Percentiles rank a stretch among this genome's conserved stretches.
Conservation (phyloP, 2,797 vertebrate genomes). For the Enteromius mattozi region DNA sequence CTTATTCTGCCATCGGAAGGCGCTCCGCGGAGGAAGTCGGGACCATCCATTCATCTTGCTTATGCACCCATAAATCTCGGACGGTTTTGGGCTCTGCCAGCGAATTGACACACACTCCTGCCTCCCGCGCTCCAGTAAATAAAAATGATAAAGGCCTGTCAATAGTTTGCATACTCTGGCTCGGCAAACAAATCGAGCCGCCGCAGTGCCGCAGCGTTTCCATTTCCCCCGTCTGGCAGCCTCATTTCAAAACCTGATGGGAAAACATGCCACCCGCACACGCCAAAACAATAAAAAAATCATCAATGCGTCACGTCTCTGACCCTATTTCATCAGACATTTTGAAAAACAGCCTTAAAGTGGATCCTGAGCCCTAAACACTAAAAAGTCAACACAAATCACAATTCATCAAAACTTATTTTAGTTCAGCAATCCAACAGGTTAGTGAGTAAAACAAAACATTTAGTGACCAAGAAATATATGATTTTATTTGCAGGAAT, state of each 20-base stretch:
- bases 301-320: neutral
- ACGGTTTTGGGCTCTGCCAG: constrained; percentile 48
- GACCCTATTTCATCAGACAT: neutral
- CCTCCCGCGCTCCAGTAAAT: constrained; percentile 45
- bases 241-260: constrained; percentile 35
- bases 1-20: constrained; percentile 40
- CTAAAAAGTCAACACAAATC: neutral
- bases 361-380: neutral
- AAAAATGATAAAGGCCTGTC: constrained; percentile 55
- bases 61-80: constrained; percentile 58
- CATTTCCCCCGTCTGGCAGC: constrained; percentile 27
- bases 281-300: constrained; percentile 11
- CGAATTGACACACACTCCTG: constrained; percentile 46
- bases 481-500: no score
- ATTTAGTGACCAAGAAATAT: neutral
- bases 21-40: constrained; percentile 10
- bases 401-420: neutral
- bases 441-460: neutral
- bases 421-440: neutral
- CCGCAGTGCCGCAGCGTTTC: constrained; percentile 18
- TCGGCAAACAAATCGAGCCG: constrained; percentile 38
- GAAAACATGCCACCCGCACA: constrained; percentile 18
- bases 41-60: constrained; percentile 56
- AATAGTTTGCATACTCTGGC: constrained; percentile 45
- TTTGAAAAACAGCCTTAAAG: neutral